Percentiles rank a stretch among this genome's conserved stretches.
These are phyloP conservation scores for Clarias gariepinus DNA, from an alignment of 2,113 vertebrate genomes.

Conservation along the genomic window DNA sequence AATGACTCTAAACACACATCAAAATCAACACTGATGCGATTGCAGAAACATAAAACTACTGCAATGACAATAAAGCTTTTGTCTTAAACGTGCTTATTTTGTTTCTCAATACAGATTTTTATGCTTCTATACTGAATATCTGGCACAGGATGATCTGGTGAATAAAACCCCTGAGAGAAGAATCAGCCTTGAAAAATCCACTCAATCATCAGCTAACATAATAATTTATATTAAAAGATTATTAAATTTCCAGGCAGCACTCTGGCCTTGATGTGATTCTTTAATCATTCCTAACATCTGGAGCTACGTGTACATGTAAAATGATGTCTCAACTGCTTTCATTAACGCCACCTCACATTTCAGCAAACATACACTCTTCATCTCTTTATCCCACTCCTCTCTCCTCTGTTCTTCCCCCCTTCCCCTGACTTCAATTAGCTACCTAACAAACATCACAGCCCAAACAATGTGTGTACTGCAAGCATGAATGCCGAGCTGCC, in stretches of 20 bases:
- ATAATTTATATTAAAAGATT: slow-evolving; percentile 21
- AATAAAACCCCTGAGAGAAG: not conserved
- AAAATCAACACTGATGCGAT: not conserved
- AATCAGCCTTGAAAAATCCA: slow-evolving; percentile 10
- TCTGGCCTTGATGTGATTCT: slow-evolving; percentile 18
- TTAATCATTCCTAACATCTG: slow-evolving; percentile 7
- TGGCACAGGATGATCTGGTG: not conserved
- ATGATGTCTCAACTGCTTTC: not conserved
- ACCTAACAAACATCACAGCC: not conserved
- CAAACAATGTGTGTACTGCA: not conserved
- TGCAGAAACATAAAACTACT: not conserved
- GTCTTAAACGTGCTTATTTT: not conserved
- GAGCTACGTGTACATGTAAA: not conserved
- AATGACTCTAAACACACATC: not conserved
- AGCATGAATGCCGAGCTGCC: not conserved
- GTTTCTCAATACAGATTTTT: not conserved
- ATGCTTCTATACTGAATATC: not conserved
- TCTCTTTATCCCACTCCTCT: not conserved
- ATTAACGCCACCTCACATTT: not conserved
- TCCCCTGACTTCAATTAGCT: not conserved
- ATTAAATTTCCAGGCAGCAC: not conserved
- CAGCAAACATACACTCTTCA: not conserved
- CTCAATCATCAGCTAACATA: not conserved
- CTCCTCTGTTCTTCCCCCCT: not conserved
- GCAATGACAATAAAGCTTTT: not conserved